Evolutionary conservation across 2,888 invertebrate species (phyloP).

Genomic region (Diarsia rubi): DNA sequence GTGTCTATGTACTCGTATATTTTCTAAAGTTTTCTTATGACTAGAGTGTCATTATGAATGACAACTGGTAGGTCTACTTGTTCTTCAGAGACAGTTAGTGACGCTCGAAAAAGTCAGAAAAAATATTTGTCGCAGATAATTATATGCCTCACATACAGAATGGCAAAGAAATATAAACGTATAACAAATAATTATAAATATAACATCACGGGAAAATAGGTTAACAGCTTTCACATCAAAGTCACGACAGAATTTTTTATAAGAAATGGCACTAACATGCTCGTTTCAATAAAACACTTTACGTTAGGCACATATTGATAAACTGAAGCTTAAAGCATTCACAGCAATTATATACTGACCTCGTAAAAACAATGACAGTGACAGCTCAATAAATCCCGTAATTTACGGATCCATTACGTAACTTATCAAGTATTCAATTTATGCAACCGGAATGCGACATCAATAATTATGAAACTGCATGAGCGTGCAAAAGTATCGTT

Average conservation of each 20-base stretch:
- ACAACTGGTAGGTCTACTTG: neutral
- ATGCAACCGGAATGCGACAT: constrained; percentile 45
- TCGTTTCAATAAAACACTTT: neutral
- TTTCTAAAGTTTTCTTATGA: neutral
- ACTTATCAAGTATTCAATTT: constrained; percentile 60
- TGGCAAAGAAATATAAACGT: no score
- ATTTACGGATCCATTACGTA: constrained; percentile 44
- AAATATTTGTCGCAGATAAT: no score
- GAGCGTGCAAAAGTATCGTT: constrained; percentile 61
- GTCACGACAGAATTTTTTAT: no score
- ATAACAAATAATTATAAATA: no score
- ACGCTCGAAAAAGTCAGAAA: no score
- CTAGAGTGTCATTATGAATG: neutral
- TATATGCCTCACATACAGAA: no score
- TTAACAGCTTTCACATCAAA: no score
- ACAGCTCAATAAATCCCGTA: constrained; percentile 44
- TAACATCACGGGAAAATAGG: no score
- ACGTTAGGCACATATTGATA: neutral
- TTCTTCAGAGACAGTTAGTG: neutral
- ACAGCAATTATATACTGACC: constrained; percentile 12
- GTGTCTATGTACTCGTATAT: neutral
- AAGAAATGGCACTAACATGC: neutral
- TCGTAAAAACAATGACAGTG: constrained; percentile 34
- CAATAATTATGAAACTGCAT: constrained; percentile 60
- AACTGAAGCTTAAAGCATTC: constrained; percentile 1